Base-by-base conservation (phyloP, 2,888 invertebrate species). In the Tenthredo amoena region DNA sequence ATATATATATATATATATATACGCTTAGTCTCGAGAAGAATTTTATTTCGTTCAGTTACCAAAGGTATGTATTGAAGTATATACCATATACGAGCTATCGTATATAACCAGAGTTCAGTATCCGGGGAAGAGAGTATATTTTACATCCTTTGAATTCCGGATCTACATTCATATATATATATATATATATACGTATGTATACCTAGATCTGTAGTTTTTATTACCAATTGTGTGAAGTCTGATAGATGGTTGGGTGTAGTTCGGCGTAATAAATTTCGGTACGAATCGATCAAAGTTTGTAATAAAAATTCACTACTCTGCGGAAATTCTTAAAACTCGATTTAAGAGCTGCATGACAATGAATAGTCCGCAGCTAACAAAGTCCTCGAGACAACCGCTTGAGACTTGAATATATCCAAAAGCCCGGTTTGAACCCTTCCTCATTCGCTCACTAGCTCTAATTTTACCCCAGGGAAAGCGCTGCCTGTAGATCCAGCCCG, bases 361-460 rank as follows among this genome's bases (percentile, higher is more conserved):
- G 15, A 34, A 68, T 34, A 68, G 15, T 34, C 34, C 15, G 62
- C 4, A 62, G 68, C 68, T 68, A 68, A 68, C 34, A 18, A 68
- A 34, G 68, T 68, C 34, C 68, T 68, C 18, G 68, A 68, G 68
- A 68, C 68, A 34, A 34, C 68, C 3, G 34, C 68, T 68, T 68
- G 68, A 68, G 31, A 68, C 68, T 68, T 34, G 68, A 34, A 68
- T 68, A 68, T 18, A 68, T 34, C 34, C 18, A 26, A 68, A 68
- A 68, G 34, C 68, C 26, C 18, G 18, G 34, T 34, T 68, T 68
- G 31, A 68, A 68, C 34, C 34, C 68, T 43, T 26, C 12, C 43
- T 21, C 18, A 43, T 43, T 43, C 43, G n/a, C 26, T 74, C 15
- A 18, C 10, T 12, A 43, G 12, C 15, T 40, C 9, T 0, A 10